Conservation (phyloP, 2,888 invertebrate species). For the Cyrtodaria siliqua region DNA sequence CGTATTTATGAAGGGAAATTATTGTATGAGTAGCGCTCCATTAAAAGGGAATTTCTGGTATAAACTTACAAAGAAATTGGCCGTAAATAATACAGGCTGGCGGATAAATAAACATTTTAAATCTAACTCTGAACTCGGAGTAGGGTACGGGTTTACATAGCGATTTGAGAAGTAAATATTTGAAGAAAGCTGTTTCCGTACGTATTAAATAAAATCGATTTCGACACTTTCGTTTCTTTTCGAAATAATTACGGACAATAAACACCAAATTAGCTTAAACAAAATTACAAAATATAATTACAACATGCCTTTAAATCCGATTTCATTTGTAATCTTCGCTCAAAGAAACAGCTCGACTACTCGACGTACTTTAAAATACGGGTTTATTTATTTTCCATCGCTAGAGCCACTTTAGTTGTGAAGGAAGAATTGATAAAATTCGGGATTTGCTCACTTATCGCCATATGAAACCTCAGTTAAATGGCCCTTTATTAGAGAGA, state of each 20-base stretch:
- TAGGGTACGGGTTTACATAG: conserved; percentile 19
- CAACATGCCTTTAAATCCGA: neutral
- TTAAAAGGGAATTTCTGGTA: conserved; percentile 7
- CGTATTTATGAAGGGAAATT: conserved; percentile 17
- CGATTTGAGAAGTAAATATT: conserved; percentile 26
- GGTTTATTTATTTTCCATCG: conserved; percentile 46
- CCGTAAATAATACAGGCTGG: conserved; percentile 17
- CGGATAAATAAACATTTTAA: conserved; percentile 45
- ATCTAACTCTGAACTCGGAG: conserved; percentile 2
- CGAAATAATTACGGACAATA: conserved; percentile 38
- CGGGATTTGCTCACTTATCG: conserved; percentile 4
- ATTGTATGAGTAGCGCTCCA: neutral
- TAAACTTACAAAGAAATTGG: conserved; percentile 37
- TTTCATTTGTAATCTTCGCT: neutral
- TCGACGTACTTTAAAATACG: conserved; percentile 1
- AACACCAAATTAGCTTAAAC: conserved; percentile 38
- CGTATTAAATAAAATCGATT: conserved; percentile 13
- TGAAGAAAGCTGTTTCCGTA: conserved; percentile 5
- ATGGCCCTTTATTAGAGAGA: neutral
- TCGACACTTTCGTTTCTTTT: conserved; percentile 10
- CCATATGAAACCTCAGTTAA: no score
- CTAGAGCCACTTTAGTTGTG: conserved; percentile 24
- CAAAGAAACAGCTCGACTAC: neutral
- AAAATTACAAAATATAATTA: conserved; percentile 36
- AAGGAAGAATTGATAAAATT: conserved; percentile 33